Conservation (phyloP, 2,797 vertebrate species). For the Crenichthys baileyi region DNA sequence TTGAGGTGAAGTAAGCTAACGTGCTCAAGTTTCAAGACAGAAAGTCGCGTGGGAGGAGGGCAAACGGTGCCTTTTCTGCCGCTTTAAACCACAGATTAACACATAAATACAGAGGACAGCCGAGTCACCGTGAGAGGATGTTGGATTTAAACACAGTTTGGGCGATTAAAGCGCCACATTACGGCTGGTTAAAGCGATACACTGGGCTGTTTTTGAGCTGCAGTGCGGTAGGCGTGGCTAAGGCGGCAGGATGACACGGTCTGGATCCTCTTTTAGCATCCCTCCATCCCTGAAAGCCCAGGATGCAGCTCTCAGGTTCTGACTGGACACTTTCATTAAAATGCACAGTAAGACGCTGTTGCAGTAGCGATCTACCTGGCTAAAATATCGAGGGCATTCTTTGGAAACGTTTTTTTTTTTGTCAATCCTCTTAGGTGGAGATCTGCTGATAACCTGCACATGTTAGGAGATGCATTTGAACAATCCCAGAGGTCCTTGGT, state of each 20-base stretch:
- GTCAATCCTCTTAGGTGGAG: background rate
- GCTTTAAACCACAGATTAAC: background rate
- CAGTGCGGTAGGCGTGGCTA: conserved; percentile 91
- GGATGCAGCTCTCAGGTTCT: conserved; percentile 34
- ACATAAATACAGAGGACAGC: conserved; percentile 5
- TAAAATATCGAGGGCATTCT: conserved; percentile 17
- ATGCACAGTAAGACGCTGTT: conserved; percentile 53
- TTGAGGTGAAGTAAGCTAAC: conserved; percentile 33
- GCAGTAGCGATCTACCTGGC: conserved; percentile 18
- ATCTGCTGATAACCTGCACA: background rate
- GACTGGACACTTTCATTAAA: conserved; percentile 57
- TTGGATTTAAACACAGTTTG: background rate
- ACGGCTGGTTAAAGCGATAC: conserved; percentile 34
- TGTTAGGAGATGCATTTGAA: background rate
- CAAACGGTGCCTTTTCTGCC: background rate
- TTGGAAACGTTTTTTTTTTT: background rate
- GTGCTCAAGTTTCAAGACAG: conserved; percentile 22
- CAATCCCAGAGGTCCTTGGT: background rate
- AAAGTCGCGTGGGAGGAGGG: conserved; percentile 19
- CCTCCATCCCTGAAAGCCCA: conserved; percentile 43
- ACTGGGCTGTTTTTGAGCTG: conserved; percentile 83
- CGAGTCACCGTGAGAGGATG: conserved; percentile 38
- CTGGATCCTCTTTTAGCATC: conserved; percentile 67
- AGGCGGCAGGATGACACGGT: conserved; percentile 50
- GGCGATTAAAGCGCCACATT: conserved; percentile 23